Evolutionary conservation across 2,113 vertebrate genomes (phyloP).

Genomic region (Pteruthius melanotis): DNA sequence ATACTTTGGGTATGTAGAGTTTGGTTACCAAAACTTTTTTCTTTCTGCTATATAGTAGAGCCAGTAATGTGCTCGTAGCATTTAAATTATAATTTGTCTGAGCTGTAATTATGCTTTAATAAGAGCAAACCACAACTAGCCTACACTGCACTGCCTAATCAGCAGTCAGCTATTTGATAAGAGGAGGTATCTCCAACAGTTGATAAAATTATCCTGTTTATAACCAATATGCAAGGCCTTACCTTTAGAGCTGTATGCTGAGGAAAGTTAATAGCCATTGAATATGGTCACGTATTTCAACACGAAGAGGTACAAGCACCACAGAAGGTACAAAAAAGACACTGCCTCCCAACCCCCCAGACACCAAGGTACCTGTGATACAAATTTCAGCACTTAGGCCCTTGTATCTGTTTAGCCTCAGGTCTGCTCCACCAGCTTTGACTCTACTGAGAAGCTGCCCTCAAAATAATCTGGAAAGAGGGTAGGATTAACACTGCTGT

Average conservation of each 20-base stretch:
- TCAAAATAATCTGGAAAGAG: background rate
- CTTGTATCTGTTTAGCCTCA: background rate
- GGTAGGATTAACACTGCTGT: background rate
- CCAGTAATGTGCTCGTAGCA: background rate
- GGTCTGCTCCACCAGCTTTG: background rate
- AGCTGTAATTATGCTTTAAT: conserved; percentile 24
- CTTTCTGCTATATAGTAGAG: background rate
- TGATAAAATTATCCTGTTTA: conserved; percentile 6
- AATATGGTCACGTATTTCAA: background rate
- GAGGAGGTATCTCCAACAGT: background rate
- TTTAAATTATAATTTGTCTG: conserved; percentile 13
- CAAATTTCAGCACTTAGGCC: background rate
- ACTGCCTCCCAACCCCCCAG: background rate
- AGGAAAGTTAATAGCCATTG: background rate
- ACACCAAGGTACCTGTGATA: background rate
- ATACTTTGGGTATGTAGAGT: background rate
- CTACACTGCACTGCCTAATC: conserved; percentile 13
- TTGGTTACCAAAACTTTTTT: background rate
- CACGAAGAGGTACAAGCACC: background rate
- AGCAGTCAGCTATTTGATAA: conserved; percentile 37
- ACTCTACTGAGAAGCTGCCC: background rate
- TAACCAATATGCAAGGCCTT: background rate
- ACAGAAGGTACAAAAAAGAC: background rate
- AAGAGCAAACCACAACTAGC: background rate
- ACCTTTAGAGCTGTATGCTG: background rate